A percentile compares a stretch with the other conserved stretches of the same genome.
Conservation (phyloP, 2,888 invertebrate species). For the Ceramica pisi region DNA sequence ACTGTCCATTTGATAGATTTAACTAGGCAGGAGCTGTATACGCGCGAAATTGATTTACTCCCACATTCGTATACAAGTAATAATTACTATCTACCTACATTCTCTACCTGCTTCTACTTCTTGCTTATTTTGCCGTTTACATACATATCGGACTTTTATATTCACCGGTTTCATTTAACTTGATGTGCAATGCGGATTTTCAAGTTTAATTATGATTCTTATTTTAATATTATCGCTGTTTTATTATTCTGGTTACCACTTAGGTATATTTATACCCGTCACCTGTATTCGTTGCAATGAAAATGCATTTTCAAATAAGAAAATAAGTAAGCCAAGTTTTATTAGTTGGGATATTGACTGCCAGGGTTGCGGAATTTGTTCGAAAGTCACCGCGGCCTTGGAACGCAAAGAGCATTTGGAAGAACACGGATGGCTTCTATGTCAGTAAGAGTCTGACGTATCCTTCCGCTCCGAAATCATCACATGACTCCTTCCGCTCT, state of each 20-base stretch:
- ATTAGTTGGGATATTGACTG: too few species aligned
- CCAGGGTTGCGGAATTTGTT: too few species aligned
- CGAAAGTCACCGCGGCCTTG: too few species aligned
- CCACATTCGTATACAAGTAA: conserved; percentile 49
- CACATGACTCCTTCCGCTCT: too few species aligned
- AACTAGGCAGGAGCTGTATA: conserved; percentile 42
- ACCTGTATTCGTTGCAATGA: not conserved
- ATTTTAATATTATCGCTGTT: not conserved
- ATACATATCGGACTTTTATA: conserved; percentile 2
- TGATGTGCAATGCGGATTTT: conserved; percentile 5
- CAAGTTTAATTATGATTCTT: conserved; percentile 14
- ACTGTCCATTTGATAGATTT: conserved; percentile 41
- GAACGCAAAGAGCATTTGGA: too few species aligned
- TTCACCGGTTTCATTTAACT: conserved; percentile 30
- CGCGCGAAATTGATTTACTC: conserved; percentile 64
- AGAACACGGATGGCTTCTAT: too few species aligned
- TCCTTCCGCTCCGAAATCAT: too few species aligned
- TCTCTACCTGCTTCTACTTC: conserved; percentile 5
- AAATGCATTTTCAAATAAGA: not conserved
- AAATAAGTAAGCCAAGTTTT: not conserved
- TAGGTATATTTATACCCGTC: not conserved
- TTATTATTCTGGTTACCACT: not conserved
- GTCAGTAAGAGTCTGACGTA: too few species aligned
- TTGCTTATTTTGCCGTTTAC: conserved; percentile 20
- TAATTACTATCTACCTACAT: conserved; percentile 47